Evolutionary conservation across 2,888 invertebrate species (phyloP).

Genomic region (Meganola albula): DNA sequence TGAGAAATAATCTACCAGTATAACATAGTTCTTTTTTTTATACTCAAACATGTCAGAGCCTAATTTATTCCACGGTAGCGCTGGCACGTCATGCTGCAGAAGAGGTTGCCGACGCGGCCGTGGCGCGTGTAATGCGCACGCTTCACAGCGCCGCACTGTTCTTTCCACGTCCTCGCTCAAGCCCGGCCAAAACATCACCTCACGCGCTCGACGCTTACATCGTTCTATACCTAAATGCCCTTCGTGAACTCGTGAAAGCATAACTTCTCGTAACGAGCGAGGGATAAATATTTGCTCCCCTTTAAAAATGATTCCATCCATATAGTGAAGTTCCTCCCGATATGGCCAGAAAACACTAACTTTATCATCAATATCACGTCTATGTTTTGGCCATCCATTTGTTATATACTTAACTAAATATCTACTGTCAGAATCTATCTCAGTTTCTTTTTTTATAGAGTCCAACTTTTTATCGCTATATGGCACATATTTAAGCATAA

Average conservation of each 20-base stretch:
- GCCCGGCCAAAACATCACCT: slow-evolving; percentile 33
- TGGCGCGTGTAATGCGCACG: slow-evolving; percentile 14
- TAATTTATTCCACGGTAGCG: slow-evolving; percentile 16
- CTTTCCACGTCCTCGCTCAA: slow-evolving; percentile 24
- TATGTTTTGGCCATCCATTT: slow-evolving; percentile 26
- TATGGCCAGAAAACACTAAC: slow-evolving; percentile 10
- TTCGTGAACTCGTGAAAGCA: slow-evolving; percentile 26
- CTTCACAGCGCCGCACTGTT: slow-evolving; percentile 17
- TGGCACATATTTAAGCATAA: slow-evolving; percentile 14
- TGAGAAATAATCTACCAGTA: slow-evolving; percentile 21
- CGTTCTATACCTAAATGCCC: slow-evolving; percentile 31
- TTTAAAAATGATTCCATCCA: slow-evolving; percentile 25
- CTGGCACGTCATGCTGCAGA: slow-evolving; percentile 11
- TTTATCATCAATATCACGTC: slow-evolving; percentile 5
- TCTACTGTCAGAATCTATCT: slow-evolving; percentile 11
- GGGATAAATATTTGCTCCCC: slow-evolving; percentile 26
- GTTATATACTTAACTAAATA: slow-evolving; percentile 14
- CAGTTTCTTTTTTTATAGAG: slow-evolving; percentile 9
- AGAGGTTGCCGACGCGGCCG: slow-evolving; percentile 20
- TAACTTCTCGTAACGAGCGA: slow-evolving; percentile 12
- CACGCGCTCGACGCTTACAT: slow-evolving; percentile 27
- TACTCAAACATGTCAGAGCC: slow-evolving; percentile 19
- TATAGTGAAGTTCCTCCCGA: slow-evolving; percentile 13
- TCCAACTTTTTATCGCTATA: slow-evolving; percentile 14
- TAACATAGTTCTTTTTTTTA: slow-evolving; percentile 11